Percentiles rank a stretch among this genome's conserved stretches.
phyloP scores from a whole-genome alignment of 2,797 vertebrate genomes.

The Sternarchorhynchus goeldii region DNA sequence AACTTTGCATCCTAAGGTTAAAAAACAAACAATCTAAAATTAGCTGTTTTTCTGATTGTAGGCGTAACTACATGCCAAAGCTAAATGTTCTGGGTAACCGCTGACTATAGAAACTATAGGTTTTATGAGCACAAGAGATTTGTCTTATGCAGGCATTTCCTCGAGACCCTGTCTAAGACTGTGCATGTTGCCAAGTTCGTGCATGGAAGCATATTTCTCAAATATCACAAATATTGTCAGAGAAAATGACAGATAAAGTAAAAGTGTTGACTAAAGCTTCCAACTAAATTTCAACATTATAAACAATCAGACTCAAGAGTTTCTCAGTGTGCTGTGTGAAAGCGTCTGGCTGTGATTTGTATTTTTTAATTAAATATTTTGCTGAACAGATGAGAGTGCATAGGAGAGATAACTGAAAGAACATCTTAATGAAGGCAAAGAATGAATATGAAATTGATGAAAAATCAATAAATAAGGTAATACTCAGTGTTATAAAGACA shows the following conservation, averaged over 20 bases:
- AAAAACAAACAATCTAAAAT: too few relatives aligned
- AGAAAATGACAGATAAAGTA: background rate
- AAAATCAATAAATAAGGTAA: background rate
- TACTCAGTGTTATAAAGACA: background rate
- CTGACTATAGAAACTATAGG: too few relatives aligned
- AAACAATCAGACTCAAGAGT: background rate
- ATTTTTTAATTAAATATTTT: background rate
- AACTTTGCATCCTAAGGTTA: too few relatives aligned
- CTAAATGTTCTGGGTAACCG: too few relatives aligned
- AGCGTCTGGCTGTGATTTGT: background rate
- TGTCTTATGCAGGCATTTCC: too few relatives aligned
- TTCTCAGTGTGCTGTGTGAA: slow-evolving; percentile 9
- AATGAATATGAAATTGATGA: background rate
- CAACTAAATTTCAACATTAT: background rate
- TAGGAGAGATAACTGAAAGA: background rate
- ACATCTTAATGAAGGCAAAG: background rate
- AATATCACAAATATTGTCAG: background rate
- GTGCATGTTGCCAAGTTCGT: background rate
- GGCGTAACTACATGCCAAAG: too few relatives aligned
- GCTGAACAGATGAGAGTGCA: background rate
- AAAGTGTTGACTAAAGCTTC: background rate
- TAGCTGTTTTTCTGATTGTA: too few relatives aligned
- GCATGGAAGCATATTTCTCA: background rate
- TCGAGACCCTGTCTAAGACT: background rate
- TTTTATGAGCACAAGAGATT: too few relatives aligned